phyloP scores from a whole-genome alignment of 2,797 vertebrate species.

The Xiphorhynchus erythropygius region DNA sequence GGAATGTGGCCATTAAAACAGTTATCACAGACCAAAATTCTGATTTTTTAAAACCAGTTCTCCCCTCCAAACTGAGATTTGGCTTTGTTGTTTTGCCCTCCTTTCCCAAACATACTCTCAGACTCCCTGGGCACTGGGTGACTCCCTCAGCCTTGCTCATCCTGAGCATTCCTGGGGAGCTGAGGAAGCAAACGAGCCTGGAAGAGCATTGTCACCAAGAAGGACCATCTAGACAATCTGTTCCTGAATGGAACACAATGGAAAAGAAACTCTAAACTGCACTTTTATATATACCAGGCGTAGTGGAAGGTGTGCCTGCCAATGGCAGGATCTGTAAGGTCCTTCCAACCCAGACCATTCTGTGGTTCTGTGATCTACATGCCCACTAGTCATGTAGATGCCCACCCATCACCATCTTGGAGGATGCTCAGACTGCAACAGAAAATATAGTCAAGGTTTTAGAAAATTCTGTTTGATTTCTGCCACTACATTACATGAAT shows the following conservation, averaged over 20 bases:
- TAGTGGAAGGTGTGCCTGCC: neutral
- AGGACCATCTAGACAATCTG: neutral
- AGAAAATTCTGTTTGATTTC: neutral
- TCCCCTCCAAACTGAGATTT: neutral
- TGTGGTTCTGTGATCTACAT: neutral
- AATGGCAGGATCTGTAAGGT: neutral
- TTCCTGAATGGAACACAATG: neutral
- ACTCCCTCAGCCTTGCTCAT: neutral
- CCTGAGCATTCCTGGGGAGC: neutral
- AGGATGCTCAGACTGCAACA: neutral
- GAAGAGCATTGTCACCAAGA: neutral
- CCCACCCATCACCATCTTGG: neutral
- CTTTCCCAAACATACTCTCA: neutral
- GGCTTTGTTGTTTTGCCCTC: neutral
- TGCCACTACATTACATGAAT: neutral
- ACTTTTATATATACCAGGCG: neutral
- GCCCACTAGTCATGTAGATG: neutral
- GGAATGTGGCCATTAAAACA: neutral
- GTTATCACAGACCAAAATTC: neutral
- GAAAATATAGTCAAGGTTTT: neutral
- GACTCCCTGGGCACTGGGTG: neutral
- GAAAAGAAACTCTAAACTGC: neutral
- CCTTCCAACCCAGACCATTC: neutral
- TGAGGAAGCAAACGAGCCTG: neutral
- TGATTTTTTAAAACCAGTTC: neutral